Conservation (phyloP, 2,113 vertebrate genomes). For the Canis aureus region DNA sequence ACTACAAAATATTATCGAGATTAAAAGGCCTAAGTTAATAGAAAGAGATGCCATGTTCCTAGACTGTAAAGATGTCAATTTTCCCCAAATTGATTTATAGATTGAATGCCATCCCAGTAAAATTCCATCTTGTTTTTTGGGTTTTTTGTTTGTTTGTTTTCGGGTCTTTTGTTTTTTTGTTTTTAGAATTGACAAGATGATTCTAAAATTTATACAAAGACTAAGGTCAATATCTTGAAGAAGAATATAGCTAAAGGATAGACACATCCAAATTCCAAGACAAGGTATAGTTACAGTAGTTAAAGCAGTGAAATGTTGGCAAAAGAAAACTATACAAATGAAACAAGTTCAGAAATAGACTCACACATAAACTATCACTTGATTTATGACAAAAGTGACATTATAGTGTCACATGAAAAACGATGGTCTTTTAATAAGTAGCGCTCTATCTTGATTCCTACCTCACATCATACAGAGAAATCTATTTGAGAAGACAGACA, state of each 20-base stretch:
- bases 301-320: neutral
- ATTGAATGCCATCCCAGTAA: neutral
- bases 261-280: neutral
- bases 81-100: neutral
- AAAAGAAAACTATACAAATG: neutral
- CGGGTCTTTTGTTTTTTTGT: neutral
- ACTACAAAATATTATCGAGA: neutral
- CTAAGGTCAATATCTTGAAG: constrained; percentile 5
- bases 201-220: constrained; percentile 7
- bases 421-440: neutral
- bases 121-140: neutral
- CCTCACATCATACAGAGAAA: neutral
- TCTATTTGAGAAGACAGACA: neutral
- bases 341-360: constrained; percentile 1
- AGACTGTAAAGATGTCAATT: neutral
- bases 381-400: neutral
- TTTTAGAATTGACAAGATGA: neutral
- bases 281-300: neutral
- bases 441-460: neutral
- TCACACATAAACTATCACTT: neutral
- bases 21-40: constrained; percentile 18
- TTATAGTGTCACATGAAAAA: neutral
- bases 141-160: neutral
- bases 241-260: neutral
- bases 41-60: neutral